These are phyloP conservation scores for Neogale vison DNA, from an alignment of 2,113 vertebrate genomes.

Conservation along the genomic window DNA sequence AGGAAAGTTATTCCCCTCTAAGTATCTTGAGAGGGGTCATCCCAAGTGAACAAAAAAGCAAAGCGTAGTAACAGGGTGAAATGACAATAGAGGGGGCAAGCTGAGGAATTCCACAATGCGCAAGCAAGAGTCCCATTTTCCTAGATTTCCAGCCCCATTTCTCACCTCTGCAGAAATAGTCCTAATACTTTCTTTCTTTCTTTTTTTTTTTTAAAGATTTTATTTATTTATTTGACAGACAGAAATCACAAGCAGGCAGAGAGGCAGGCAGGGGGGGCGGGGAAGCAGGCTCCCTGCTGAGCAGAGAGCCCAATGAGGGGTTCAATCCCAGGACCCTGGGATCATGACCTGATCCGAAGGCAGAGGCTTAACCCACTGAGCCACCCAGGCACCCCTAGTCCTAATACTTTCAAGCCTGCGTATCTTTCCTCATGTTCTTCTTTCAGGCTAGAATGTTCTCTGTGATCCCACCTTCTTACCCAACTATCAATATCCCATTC, in stretches of 20 bases:
- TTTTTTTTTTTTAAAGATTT: too few relatives aligned
- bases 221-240: too few relatives aligned
- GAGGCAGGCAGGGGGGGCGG: too few relatives aligned
- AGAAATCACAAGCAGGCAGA: too few relatives aligned
- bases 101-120: neutral
- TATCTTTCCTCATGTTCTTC: neutral
- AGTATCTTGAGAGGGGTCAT: neutral
- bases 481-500: neutral
- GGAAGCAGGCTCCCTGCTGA: too few relatives aligned
- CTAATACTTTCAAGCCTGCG: neutral
- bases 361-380: too few relatives aligned
- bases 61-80: neutral
- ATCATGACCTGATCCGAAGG: too few relatives aligned
- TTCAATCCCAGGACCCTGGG: too few relatives aligned
- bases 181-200: neutral
- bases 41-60: slow-evolving; percentile 4
- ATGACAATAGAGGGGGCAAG: neutral
- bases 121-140: neutral
- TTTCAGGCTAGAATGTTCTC: neutral
- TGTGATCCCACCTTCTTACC: neutral
- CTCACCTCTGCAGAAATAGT: neutral
- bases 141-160: neutral
- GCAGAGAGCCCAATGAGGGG: too few relatives aligned
- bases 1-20: neutral
- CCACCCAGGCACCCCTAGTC: too few relatives aligned